Evolutionary conservation across 2,888 invertebrate genomes (phyloP).

Genomic region (Cephonodes hylas): DNA sequence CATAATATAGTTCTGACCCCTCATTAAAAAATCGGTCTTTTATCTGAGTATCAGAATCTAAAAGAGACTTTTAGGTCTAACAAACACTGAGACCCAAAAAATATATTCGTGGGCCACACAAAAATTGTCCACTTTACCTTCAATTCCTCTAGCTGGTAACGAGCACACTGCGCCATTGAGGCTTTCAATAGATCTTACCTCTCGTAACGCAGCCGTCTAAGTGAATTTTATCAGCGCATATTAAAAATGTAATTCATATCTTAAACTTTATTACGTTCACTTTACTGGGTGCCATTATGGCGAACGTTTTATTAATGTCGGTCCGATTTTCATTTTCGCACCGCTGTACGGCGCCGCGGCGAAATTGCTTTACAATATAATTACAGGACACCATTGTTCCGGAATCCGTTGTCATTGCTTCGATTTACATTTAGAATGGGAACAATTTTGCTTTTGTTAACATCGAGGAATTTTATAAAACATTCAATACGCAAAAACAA

Average conservation of each 20-base stretch:
- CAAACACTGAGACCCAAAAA: too few relatives aligned
- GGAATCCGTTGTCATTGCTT: slow-evolving; percentile 48
- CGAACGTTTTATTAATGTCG: slow-evolving; percentile 50
- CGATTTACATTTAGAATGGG: slow-evolving; percentile 69
- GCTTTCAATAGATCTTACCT: too few relatives aligned
- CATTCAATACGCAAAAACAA: not conserved
- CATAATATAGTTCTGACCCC: too few relatives aligned
- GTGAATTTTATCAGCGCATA: not conserved
- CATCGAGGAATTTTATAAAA: not conserved
- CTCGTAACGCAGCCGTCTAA: not conserved
- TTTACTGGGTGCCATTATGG: slow-evolving; percentile 40
- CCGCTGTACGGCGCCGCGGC: slow-evolving; percentile 42
- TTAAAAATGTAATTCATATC: slow-evolving; percentile 45
- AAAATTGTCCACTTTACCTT: too few relatives aligned
- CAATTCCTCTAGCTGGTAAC: too few relatives aligned
- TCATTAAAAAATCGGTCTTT: too few relatives aligned
- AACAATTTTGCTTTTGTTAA: slow-evolving; percentile 32
- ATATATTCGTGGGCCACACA: too few relatives aligned
- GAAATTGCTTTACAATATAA: slow-evolving; percentile 76
- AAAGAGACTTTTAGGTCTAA: too few relatives aligned
- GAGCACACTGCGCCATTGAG: too few relatives aligned
- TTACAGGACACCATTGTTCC: slow-evolving; percentile 65
- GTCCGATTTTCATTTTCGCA: slow-evolving; percentile 58
- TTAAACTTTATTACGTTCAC: slow-evolving; percentile 51
- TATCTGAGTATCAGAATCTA: too few relatives aligned